Conservation (phyloP, 2,888 invertebrate genomes). For the Campopleginae sp. region DNA sequence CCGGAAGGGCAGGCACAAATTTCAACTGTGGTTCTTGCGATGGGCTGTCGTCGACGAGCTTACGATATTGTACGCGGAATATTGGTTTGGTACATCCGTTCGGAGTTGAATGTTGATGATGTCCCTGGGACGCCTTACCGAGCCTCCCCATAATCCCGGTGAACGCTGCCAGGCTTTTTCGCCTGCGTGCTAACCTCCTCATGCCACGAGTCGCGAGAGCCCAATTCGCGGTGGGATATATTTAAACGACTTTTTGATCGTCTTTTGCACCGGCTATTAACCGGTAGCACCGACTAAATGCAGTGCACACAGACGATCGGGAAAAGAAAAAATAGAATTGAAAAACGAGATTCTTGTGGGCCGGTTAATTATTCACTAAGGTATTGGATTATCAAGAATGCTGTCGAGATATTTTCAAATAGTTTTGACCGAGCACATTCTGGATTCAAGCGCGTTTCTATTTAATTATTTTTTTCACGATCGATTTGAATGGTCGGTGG, state of each 20-base stretch:
- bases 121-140: slow-evolving; percentile 80
- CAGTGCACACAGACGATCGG: slow-evolving; percentile 12
- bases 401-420: not conserved
- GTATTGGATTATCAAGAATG: not conserved
- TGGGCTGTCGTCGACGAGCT: slow-evolving; percentile 86
- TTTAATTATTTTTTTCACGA: not conserved
- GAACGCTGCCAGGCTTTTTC: slow-evolving; percentile 82
- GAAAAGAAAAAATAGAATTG: slow-evolving; percentile 2
- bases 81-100: slow-evolving; percentile 83
- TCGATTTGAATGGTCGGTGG: not conserved
- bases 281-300: slow-evolving; percentile 29
- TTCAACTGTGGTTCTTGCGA: slow-evolving; percentile 81
- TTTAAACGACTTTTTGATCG: slow-evolving; percentile 61
- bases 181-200: slow-evolving; percentile 83
- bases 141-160: slow-evolving; percentile 86
- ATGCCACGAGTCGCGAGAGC: slow-evolving; percentile 77
- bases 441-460: not conserved
- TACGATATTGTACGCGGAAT: slow-evolving; percentile 87
- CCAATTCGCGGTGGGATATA: slow-evolving; percentile 62
- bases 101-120: slow-evolving; percentile 72
- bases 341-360: not conserved
- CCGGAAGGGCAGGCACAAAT: slow-evolving; percentile 85
- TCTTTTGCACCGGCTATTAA: slow-evolving; percentile 58
- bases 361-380: not conserved
- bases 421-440: not conserved